Percentiles rank a stretch among this genome's conserved stretches.
phyloP scores from a whole-genome alignment of 2,888 invertebrate genomes.

The Ochlodes sylvanus region DNA sequence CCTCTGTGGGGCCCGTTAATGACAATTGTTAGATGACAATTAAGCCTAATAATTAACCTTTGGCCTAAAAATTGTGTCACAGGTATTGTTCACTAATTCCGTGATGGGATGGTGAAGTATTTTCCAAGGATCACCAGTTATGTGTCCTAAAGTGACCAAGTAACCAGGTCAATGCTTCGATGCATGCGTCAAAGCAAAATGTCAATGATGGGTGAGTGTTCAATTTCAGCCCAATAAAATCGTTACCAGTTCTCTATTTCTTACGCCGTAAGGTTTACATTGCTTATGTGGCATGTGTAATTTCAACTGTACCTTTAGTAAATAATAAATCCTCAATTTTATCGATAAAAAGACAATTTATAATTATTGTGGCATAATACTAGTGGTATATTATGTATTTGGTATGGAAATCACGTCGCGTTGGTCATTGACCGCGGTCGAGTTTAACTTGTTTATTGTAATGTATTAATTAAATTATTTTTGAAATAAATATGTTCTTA shows the following conservation, averaged over 20 bases:
- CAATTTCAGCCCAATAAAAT: conserved; percentile 51
- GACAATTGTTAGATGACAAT: too few relatives aligned
- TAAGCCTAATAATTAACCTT: too few relatives aligned
- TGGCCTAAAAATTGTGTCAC: neutral
- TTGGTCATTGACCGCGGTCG: conserved; percentile 49
- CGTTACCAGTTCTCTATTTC: conserved; percentile 48
- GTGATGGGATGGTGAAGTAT: neutral
- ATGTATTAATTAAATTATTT: conserved; percentile 49
- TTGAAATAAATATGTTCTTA: conserved; percentile 42
- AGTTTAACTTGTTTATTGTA: conserved; percentile 50
- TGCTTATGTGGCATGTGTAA: conserved; percentile 52
- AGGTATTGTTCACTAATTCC: neutral
- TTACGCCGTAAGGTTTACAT: conserved; percentile 51
- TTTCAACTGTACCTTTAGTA: conserved; percentile 58
- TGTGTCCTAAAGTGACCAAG: neutral
- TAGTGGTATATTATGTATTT: conserved; percentile 49
- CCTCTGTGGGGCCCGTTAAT: neutral
- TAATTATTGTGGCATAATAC: conserved; percentile 58
- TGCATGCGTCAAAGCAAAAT: conserved; percentile 39
- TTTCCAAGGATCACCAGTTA: neutral
- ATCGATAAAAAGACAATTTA: conserved; percentile 62
- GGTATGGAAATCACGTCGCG: conserved; percentile 49
- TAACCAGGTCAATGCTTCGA: conserved; percentile 5
- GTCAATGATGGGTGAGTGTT: conserved; percentile 38
- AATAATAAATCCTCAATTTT: conserved; percentile 56